Base-by-base conservation (phyloP, 2,888 invertebrate species). In the Pyrrhosoma nymphula region DNA sequence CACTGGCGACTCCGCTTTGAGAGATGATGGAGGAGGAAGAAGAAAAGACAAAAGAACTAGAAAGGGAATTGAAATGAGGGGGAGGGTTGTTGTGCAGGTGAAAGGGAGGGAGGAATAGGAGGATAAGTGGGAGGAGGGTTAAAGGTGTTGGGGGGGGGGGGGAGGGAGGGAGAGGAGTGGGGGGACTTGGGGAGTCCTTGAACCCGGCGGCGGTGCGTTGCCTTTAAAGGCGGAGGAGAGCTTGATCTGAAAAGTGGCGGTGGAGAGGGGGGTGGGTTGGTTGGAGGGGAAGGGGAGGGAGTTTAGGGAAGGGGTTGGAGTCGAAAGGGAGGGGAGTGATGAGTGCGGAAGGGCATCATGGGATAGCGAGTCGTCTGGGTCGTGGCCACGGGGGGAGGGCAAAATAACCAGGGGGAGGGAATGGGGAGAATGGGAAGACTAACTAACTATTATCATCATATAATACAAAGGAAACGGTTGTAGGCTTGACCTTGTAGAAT, bases 141-240 rank as follows among this genome's bases (percentile, higher is more conserved):
- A 20, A 23, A 26, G 39, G 47, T 88, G 88, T 35, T 39, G 20
- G 26, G 88, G 26, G 23, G 14, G 20, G 47, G 88, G 8, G 10
- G 16, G 47, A 18, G 39, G 20, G 39, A 14, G 23, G 20, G 39
- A 47, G 47, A 20, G 23, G 39, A 8, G 20, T 4, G 88, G 47
- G 47, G 8, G 39, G 47, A 26, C 39, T 18, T 14, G 39, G 2
- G 14, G 47, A 88, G 39, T 88, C 88, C 88, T 88, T 47, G 88
- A 88, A 88, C 88, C 88, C 88, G n/a, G 69, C 88, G n/a, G 69
- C 8, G 47, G n/a, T 69, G n/a, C 69, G 88, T 88, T 88, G 88
- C 88, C 88, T 88, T 47, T 35, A 39, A 35, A 14, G 47, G 47
- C 39, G 88, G 47, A 39, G 39, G 10, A 12, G 88, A 12, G 88